phyloP scores from a whole-genome alignment of 2,113 vertebrate genomes.

The Trachemys scripta region DNA sequence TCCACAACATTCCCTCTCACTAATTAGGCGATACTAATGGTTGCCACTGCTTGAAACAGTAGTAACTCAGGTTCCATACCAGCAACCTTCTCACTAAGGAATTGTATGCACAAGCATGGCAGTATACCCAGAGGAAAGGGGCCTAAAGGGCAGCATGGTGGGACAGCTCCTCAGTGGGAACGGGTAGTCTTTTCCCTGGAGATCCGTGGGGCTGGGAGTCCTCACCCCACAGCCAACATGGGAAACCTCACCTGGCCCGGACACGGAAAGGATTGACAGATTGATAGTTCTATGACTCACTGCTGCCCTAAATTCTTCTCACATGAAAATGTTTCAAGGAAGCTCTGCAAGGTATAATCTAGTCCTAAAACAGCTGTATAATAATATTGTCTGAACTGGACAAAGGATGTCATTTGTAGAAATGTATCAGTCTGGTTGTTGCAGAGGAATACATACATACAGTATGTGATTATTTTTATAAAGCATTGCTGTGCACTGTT shows the following conservation, averaged over 20 bases:
- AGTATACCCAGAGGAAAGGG: not conserved
- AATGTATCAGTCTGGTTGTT: not conserved
- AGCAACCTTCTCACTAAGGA: not conserved
- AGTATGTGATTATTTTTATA: not conserved
- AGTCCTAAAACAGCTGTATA: not conserved
- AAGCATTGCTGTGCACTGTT: not conserved
- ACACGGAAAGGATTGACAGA: too few species aligned
- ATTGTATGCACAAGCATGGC: not conserved
- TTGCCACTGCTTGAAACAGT: not conserved
- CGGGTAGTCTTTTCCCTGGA: not conserved
- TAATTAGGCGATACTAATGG: not conserved
- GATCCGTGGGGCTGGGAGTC: not conserved
- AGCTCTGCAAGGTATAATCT: not conserved
- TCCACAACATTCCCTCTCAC: not conserved
- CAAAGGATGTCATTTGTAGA: not conserved
- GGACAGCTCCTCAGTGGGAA: not conserved
- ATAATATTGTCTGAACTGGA: not conserved
- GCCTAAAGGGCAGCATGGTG: not conserved
- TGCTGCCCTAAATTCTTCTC: rapidly evolving
- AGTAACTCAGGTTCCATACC: not conserved
- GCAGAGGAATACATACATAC: not conserved
- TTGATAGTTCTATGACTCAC: not conserved
- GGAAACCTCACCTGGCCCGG: too few species aligned
- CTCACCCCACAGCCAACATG: not conserved
- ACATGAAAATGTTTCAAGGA: not conserved